phyloP scores from a whole-genome alignment of 2,113 vertebrate species.

The Tonatia bakeri region DNA sequence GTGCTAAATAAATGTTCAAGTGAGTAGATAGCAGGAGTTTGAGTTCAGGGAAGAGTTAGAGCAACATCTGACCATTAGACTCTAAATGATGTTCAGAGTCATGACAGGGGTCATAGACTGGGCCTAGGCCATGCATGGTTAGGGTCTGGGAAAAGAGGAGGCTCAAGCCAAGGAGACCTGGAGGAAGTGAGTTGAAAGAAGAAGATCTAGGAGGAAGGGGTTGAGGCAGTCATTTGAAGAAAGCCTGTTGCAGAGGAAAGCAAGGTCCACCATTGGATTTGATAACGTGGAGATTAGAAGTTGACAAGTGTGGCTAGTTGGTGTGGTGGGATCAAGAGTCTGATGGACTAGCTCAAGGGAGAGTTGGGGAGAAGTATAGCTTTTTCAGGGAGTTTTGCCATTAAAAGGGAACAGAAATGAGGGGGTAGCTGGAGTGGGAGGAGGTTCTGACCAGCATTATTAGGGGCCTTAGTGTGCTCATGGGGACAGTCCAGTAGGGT shows the following conservation, averaged over 20 bases:
- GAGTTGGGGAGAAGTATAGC: neutral
- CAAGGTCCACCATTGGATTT: neutral
- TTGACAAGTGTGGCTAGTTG: neutral
- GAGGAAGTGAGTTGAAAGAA: neutral
- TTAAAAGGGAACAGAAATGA: neutral
- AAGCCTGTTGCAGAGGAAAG: neutral
- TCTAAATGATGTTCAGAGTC: neutral
- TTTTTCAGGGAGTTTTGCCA: neutral
- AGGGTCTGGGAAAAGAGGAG: neutral
- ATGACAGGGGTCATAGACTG: neutral
- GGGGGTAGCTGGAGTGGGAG: neutral
- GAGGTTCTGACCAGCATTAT: neutral
- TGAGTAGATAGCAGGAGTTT: neutral
- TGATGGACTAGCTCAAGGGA: neutral
- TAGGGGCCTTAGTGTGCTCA: neutral
- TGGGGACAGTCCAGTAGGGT: neutral
- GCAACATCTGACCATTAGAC: neutral
- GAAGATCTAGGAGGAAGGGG: neutral
- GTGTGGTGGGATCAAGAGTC: neutral
- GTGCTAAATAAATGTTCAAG: neutral
- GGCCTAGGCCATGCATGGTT: neutral
- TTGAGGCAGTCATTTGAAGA: neutral
- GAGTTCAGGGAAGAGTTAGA: neutral
- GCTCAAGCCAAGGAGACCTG: neutral
- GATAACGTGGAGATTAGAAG: neutral